A percentile compares a stretch with the other conserved stretches of the same genome.
These are phyloP conservation scores for Garra rufa DNA, from an alignment of 2,113 vertebrate species.

Conservation along the genomic window DNA sequence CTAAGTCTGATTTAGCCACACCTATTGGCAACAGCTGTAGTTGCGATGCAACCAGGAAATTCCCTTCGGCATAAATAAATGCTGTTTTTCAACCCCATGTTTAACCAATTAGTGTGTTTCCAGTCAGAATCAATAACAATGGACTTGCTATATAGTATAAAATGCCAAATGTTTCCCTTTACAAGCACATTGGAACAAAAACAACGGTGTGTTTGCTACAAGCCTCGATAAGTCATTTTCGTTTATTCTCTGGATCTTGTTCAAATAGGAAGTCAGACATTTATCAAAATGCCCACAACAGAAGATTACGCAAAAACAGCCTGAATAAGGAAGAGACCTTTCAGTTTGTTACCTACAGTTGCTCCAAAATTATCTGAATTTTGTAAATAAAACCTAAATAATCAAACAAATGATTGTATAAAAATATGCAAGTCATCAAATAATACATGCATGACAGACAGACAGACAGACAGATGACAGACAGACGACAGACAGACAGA, in stretches of 20 bases:
- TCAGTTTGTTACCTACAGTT: neutral
- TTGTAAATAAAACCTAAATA: neutral
- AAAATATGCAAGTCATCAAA: neutral
- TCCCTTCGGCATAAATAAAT: neutral
- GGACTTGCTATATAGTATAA: neutral
- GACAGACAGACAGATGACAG: too few species aligned
- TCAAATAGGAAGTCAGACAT: slow-evolving; percentile 23
- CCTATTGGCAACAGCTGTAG: neutral
- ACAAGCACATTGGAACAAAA: neutral
- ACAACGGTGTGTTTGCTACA: neutral
- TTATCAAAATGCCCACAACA: neutral
- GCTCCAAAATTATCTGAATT: neutral
- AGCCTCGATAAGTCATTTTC: neutral
- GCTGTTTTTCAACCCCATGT: neutral
- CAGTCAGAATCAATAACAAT: neutral
- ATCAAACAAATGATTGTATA: neutral
- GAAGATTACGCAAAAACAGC: neutral
- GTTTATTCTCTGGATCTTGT: slow-evolving; percentile 11
- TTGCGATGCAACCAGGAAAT: slow-evolving; percentile 12
- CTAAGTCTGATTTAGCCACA: neutral
- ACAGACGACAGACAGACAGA: too few species aligned
- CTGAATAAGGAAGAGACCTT: neutral
- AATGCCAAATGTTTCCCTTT: neutral
- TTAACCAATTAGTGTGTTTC: neutral
- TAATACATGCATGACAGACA: neutral